Evolutionary conservation across 2,797 vertebrate species (phyloP).

Genomic region (Enteromius afrohamiltoni): DNA sequence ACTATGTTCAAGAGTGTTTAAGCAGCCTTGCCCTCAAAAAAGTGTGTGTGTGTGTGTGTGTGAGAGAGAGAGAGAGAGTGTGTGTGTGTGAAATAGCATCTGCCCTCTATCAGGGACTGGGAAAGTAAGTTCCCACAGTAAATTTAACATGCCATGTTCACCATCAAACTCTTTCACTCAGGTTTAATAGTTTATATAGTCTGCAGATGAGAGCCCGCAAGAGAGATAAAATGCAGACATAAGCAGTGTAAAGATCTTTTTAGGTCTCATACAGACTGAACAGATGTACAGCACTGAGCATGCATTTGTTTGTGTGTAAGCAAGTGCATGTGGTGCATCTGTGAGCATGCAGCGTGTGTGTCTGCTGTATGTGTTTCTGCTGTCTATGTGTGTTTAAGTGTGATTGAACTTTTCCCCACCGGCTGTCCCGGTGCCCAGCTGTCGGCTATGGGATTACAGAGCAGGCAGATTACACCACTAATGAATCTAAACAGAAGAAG

Average conservation of each 20-base stretch:
- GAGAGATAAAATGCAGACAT: slow-evolving; percentile 28
- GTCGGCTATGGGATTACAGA: slow-evolving; percentile 54
- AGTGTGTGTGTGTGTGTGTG: slow-evolving; percentile 21
- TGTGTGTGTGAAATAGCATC: slow-evolving; percentile 25
- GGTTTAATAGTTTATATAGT: slow-evolving; percentile 63
- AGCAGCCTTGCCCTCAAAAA: slow-evolving; percentile 17
- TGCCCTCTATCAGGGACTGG: slow-evolving; percentile 41
- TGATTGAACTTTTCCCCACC: slow-evolving; percentile 42
- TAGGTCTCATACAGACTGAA: slow-evolving; percentile 20
- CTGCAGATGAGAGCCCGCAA: background rate
- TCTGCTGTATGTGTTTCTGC: slow-evolving; percentile 20
- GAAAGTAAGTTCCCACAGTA: slow-evolving; percentile 59
- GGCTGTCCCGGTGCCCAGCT: slow-evolving; percentile 49
- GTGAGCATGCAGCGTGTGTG: slow-evolving; percentile 51
- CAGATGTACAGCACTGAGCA: slow-evolving; percentile 26
- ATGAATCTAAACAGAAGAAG: slow-evolving; percentile 59
- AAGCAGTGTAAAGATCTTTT: slow-evolving; percentile 27
- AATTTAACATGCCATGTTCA: slow-evolving; percentile 63
- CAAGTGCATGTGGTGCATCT: slow-evolving; percentile 60
- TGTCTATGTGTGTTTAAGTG: slow-evolving; percentile 47
- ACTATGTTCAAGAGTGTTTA: slow-evolving; percentile 7
- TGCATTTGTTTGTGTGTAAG: slow-evolving; percentile 35
- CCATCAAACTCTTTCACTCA: slow-evolving; percentile 49
- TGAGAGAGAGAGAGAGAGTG: slow-evolving; percentile 19
- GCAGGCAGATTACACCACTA: slow-evolving; percentile 55